These are phyloP conservation scores for Zelleria hepariella DNA, from an alignment of 2,888 invertebrate genomes.

Conservation along the genomic window DNA sequence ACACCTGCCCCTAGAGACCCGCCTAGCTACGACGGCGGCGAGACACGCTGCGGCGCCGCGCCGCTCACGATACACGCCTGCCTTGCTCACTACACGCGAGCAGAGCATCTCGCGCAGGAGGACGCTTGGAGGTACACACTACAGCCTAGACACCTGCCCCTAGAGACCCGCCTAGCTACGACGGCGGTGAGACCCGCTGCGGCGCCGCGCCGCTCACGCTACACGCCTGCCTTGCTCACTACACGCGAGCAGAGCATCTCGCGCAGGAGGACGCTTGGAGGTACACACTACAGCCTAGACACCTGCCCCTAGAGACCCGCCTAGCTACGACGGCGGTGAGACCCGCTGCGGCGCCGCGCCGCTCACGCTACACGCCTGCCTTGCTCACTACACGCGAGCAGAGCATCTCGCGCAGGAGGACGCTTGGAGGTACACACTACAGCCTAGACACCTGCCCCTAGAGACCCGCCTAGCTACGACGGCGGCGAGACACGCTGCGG, in stretches of 20 bases:
- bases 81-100: slow-evolving; percentile 89
- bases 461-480: background rate
- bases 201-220: slow-evolving; percentile 77
- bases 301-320: background rate
- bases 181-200: background rate
- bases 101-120: slow-evolving; percentile 89
- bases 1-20: background rate
- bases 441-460: background rate
- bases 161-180: background rate
- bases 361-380: slow-evolving; percentile 93
- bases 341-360: background rate
- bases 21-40: background rate
- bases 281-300: slow-evolving; percentile 21
- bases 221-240: slow-evolving; percentile 92
- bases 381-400: slow-evolving; percentile 89
- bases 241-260: slow-evolving; percentile 88
- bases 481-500: background rate
- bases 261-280: slow-evolving; percentile 96
- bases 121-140: slow-evolving; percentile 86
- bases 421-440: slow-evolving; percentile 81
- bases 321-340: background rate
- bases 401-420: slow-evolving; percentile 92
- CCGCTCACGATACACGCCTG: slow-evolving; percentile 94
- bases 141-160: background rate
- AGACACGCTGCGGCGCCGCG: background rate